Conservation (phyloP, 2,888 invertebrate species). For the Andrena hattorfiana region DNA sequence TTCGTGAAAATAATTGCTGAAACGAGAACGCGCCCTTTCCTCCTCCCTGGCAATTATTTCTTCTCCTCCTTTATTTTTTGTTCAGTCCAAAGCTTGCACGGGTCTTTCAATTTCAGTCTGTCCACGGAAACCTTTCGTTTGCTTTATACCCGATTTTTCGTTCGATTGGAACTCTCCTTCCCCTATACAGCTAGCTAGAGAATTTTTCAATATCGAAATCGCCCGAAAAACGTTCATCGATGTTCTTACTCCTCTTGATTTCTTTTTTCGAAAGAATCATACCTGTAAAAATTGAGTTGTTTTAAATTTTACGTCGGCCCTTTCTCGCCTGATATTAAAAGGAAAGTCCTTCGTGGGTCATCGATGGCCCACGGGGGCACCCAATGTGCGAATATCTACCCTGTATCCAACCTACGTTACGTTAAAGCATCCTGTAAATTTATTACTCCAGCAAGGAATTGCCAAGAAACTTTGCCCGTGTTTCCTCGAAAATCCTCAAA, state of each 20-base stretch:
- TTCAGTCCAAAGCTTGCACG: background rate
- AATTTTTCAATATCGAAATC: conserved; percentile 52
- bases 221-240: conserved; percentile 10
- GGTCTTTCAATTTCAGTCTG: conserved; percentile 37
- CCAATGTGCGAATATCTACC: background rate
- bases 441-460: background rate
- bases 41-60: conserved; percentile 18
- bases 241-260: background rate
- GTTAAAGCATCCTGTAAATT: conserved; percentile 19
- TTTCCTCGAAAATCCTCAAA: conserved; percentile 6
- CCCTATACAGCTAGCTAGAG: background rate
- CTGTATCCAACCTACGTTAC: background rate
- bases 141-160: conserved; percentile 55
- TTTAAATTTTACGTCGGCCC: too few relatives aligned
- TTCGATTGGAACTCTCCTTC: conserved; percentile 2
- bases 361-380: background rate
- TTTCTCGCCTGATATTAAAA: too few relatives aligned
- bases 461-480: conserved; percentile 17
- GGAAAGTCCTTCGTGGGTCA: background rate
- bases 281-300: too few relatives aligned
- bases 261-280: background rate
- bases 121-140: conserved; percentile 16
- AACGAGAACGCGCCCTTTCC: conserved; percentile 26
- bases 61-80: background rate
- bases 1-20: conserved; percentile 66